Evolutionary conservation across 2,797 vertebrate genomes (phyloP), one percentile per base, ranked within the genome.

Genomic region (Spheniscus humboldti): DNA sequence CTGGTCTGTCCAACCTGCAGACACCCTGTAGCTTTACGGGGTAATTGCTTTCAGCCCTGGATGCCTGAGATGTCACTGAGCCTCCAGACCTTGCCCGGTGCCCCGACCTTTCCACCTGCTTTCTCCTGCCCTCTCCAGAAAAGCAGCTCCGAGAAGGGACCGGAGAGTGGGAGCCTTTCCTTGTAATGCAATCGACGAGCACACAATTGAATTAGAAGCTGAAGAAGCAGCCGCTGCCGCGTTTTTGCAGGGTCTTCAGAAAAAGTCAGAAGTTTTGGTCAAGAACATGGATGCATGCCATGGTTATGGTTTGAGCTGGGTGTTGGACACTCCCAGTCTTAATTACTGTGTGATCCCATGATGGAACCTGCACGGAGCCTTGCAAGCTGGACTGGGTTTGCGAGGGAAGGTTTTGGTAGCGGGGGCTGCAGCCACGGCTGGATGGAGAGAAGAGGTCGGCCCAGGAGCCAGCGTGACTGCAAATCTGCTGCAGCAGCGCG

Each of bases 271-370:
- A 48, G 39, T 7, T 39, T 31, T 52, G 39, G 25, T 37, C 35
- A 45, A n/a, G 73, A 39, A 27, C n/a, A 1, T 0, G 12, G 37
- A 18, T 27, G 50, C 1, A 7, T 25, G 48, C 23, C 67, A 3
- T 1, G 15, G 28, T 6, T 37, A 14, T 0, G 4, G 53, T 24
- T 10, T 48, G 76, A 74, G n/a, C 10, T 0, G 7, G 18, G 30
- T 45, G 41, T 53, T 37, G 63, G 28, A 27, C 3, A 6, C 41
- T 64, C 9, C 64, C 8, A 7, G 10, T 6, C 17, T 11, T 39
- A 11, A 2, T 15, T 10, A 1, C 2, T 0, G 3, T 2, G 22
- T 13, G 48, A 35, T 6, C 55, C 45, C 13, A 0, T 1, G 9
- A 1, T 5, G 41, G 48, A 72, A 11, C 69, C 23, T 15, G 31